Evolutionary conservation across 2,888 invertebrate genomes (phyloP).

Genomic region (Trachelus iudaicus): DNA sequence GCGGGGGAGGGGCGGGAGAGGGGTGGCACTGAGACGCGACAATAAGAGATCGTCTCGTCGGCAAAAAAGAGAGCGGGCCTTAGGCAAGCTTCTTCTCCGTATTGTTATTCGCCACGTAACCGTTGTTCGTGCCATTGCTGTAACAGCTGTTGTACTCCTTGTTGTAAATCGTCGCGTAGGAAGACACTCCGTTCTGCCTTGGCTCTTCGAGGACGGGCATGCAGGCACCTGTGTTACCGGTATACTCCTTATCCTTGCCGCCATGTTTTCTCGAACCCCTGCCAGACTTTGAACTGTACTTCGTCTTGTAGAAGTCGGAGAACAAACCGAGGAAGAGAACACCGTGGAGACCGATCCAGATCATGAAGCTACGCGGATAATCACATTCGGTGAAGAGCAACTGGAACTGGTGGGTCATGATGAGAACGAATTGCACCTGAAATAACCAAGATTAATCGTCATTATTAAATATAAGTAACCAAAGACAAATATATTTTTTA

Average conservation of each 20-base stretch:
- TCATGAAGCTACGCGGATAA: conserved; percentile 90
- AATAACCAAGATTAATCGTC: conserved; percentile 14
- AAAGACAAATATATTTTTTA: background rate
- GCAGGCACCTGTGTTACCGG: conserved; percentile 69
- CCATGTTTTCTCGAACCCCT: conserved; percentile 60
- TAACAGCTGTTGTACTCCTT: conserved; percentile 73
- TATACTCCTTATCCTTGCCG: conserved; percentile 14
- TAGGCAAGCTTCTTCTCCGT: conserved; percentile 62
- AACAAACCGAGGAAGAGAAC: conserved; percentile 94
- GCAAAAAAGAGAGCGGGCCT: conserved; percentile 13
- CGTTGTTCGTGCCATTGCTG: conserved; percentile 73
- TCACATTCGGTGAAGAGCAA: conserved; percentile 90
- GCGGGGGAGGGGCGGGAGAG: background rate
- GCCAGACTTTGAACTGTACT: conserved; percentile 69
- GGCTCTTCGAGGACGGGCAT: conserved; percentile 78
- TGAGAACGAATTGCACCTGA: conserved; percentile 91
- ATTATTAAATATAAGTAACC: background rate
- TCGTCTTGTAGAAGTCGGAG: conserved; percentile 92
- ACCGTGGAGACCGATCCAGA: conserved; percentile 96
- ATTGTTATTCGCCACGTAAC: conserved; percentile 69
- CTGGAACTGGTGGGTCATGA: conserved; percentile 92
- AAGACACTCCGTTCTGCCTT: conserved; percentile 58
- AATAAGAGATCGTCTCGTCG: background rate
- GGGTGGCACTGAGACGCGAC: background rate
- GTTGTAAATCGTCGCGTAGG: conserved; percentile 69